Conservation (phyloP, 2,797 vertebrate species). For the Acanthornis magna region DNA sequence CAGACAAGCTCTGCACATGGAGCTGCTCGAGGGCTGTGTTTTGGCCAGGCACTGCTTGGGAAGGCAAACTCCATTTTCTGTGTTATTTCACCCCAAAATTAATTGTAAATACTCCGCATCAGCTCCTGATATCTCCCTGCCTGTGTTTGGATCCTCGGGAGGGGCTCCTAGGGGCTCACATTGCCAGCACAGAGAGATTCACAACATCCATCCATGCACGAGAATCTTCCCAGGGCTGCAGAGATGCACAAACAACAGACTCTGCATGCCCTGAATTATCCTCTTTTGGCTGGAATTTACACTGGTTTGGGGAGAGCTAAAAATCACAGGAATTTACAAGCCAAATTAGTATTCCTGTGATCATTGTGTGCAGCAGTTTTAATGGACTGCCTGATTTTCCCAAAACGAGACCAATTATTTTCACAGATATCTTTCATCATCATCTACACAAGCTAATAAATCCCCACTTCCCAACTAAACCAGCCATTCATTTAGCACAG, state of each 20-base stretch:
- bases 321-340: background rate
- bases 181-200: fast-evolving
- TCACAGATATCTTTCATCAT: background rate
- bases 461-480: background rate
- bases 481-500: background rate
- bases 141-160: fast-evolving
- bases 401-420: constrained; percentile 55
- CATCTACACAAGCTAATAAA: constrained; percentile 39
- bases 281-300: background rate
- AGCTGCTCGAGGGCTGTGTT: background rate
- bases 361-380: background rate
- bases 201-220: fast-evolving
- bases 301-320: background rate
- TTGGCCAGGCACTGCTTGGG: too few species aligned
- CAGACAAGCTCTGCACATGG: fast-evolving
- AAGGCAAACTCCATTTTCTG: background rate
- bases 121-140: too few species aligned
- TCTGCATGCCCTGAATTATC: background rate
- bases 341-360: background rate
- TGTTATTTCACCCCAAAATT: background rate
- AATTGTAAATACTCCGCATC: background rate
- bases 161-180: background rate
- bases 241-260: fast-evolving
- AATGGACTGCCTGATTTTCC: constrained; percentile 22
- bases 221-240: fast-evolving